These are phyloP conservation scores for Alosa alosa DNA, from an alignment of 2,113 vertebrate species.

Conservation along the genomic window DNA sequence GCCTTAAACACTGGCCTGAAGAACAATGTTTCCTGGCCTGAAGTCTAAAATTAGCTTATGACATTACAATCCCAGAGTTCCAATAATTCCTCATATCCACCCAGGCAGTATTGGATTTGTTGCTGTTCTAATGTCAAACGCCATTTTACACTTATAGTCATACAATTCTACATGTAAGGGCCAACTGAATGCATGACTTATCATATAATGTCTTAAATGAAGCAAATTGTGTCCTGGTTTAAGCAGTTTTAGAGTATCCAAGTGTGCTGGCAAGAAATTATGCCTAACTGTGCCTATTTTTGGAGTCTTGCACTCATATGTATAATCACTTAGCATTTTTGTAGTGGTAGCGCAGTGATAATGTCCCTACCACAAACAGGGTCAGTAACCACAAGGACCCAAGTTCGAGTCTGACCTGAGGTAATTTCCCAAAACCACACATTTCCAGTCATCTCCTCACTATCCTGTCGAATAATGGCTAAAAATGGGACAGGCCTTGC, in stretches of 20 bases:
- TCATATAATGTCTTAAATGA: neutral
- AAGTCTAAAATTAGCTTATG: constrained; percentile 7
- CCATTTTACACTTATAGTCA: neutral
- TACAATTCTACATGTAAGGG: neutral
- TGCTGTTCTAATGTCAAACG: neutral
- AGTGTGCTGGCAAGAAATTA: neutral
- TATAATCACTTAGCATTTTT: neutral
- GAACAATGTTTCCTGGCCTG: neutral
- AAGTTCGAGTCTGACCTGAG: too few species aligned
- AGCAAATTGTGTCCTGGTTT: neutral
- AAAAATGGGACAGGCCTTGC: too few species aligned
- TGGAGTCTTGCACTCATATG: neutral
- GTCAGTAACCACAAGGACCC: too few species aligned
- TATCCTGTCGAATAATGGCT: too few species aligned
- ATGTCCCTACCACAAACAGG: too few species aligned
- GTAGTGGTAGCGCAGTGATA: too few species aligned
- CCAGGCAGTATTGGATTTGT: neutral
- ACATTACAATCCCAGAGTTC: neutral
- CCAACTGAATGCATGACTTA: neutral
- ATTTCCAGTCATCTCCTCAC: too few species aligned
- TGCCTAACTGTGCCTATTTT: neutral
- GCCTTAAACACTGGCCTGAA: neutral
- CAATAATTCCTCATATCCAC: neutral
- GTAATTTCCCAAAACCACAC: too few species aligned
- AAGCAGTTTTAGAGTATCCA: neutral